Base-by-base conservation (phyloP, 2,797 vertebrate species). In the Acrossocheilus wenchowensis region DNA sequence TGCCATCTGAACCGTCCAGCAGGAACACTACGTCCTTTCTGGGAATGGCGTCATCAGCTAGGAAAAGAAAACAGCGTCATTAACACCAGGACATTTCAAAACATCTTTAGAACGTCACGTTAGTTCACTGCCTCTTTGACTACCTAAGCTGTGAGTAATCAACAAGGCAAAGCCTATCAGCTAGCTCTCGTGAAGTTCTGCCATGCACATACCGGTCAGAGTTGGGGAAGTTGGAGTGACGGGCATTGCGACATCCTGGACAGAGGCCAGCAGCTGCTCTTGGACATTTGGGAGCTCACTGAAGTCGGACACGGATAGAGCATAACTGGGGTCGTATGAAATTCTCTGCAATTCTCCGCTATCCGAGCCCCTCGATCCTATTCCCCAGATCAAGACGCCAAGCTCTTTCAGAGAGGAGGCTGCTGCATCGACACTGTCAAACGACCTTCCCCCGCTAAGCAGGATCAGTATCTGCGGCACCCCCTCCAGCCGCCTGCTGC, bases 311-410 rank as follows among this genome's bases (percentile, higher is more conserved):
- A 93, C 88, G 6, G 88, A 88, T 0, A 93, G 79, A 72, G 87
- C 82, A 30, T 77, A 84, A 64, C 39, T 90, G 74, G 91, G 88
- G 0, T 92, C 88, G 50, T 48, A 23, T 6, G 92, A 88, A 66
- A 94, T 90, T 66, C 83, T 92, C 81, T 89, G 78, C 78, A 93
- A 80, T 80, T 92, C 91, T 64, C 23, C 41, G n/a, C 50, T 89
- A 84, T 96, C 94, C 0, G 96, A 96, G 1, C 91, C 92, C 81
- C 89, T 95, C 14, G 90, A 88, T 81, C 93, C 91, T 77, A 93
- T 91, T 69, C 34, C 84, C 43, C 87, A 87, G 17, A 81, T 83
- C 41, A 86, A 52, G 17, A 91, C 45, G 11, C 89, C 90, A 45
- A 74, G 66, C 78, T 83, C 64, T 80, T 87, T 91, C 45, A 92